Base-by-base conservation (phyloP, 1,140 invertebrate species). In the Drosophila ironensis region DNA sequence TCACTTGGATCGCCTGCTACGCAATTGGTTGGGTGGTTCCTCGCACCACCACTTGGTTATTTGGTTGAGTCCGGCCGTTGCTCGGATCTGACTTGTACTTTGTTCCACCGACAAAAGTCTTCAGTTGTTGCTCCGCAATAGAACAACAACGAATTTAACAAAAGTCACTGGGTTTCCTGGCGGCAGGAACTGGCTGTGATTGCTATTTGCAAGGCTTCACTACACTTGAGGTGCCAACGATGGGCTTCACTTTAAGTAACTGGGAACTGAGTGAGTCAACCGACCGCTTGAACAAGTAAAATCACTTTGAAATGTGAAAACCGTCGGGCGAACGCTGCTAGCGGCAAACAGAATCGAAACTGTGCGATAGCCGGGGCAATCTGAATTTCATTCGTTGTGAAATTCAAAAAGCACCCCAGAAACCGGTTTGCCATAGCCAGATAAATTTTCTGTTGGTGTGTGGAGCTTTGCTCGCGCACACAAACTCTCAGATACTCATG, bases 351-450 rank as follows among this genome's bases (percentile, higher is more conserved):
- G 41, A 40, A 33, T 40, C 25, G 41, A 67, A 51, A 69, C 59
- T 67, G 56, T 42, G 14, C 11, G 46, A 25, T 28, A 42, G 38
- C 22, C 28, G 12, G 33, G 50, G 9, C 51, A 60, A 24, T 37
- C 27, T 42, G 75, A 69, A 87, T 87, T 87, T 82, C 70, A 82
- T 87, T 87, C 63, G 82, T 87, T 87, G 82, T 87, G 82, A 87
- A 87, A 87, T 87, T 87, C 82, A 78, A 86, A 84, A 84, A 84
- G 80, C 80, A 52, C 71, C 37, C 59, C 11, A 35, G 40, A 61
- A 82, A 84, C 80, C 60, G 22, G 80, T 84, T 75, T 84, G 56
- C 37, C 38, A 73, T 72, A 57, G 35, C 16, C 46, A 82, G 78
- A 82, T 82, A 84, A 47, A 25, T 57, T 46, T 35, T 20, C 30